Evolutionary conservation across 2,888 invertebrate species (phyloP), one percentile per base, ranked within the genome.

Genomic region (Mythimna albipuncta): DNA sequence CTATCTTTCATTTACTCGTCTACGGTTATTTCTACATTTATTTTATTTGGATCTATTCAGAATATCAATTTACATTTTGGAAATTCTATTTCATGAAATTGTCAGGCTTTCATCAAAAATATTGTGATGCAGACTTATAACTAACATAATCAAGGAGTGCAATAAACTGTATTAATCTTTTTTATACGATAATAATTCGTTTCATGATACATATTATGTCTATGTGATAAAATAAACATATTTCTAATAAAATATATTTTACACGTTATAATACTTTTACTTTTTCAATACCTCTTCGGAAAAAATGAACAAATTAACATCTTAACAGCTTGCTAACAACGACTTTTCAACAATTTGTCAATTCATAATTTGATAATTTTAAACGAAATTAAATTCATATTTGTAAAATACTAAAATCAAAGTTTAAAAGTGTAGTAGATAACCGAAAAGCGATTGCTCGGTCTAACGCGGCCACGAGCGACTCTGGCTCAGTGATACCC

Each of bases 391-490:
- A 44, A 41, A 21, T 58, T 19, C 32, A 2, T 35, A 50, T 19
- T n/a, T 10, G 11, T 44, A 35, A 61, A 50, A 13, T 2, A 55
- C 6, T 41, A 52, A 65, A 61, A 35, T 9, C n/a, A 47, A 52
- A 50, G 32, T 57, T 32, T 21, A 68, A 59, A 66, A 61, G 19
- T 59, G n/a, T 64, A 66, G 41, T 41, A 55, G 55, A 64, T 59
- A 75, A 92, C 93, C 96, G 95, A 93, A 91, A 94, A 95, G 94
- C 94, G 94, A 94, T 93, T 82, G 92, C 89, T 91, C 91, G 94
- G 93, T 93, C 89, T 95, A 96, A 96, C 92, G 87, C 92, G 94
- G 91, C 93, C 95, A 95, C 96, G 96, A 96, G 96, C 96, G 94
- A 90, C 91, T 88, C 91, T 93, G 93, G 96, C 96, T 96, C 96